Percentiles rank a stretch among this genome's conserved stretches.
phyloP scores from a whole-genome alignment of 2,113 vertebrate genomes.

The Sterna hirundo region DNA sequence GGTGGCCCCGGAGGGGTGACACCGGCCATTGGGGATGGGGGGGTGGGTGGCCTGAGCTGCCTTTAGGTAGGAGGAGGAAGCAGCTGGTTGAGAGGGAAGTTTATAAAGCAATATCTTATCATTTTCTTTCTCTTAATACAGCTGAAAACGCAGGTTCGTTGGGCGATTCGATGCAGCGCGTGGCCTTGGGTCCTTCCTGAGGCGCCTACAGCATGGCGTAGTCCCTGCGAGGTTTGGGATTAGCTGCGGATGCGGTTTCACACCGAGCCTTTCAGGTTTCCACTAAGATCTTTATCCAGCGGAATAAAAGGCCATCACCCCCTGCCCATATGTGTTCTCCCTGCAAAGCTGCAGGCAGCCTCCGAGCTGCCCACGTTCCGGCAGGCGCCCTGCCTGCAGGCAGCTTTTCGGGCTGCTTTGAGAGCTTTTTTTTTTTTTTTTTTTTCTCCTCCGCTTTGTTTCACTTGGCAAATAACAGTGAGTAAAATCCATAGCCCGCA shows the following conservation, averaged over 20 bases:
- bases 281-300: conserved; percentile 35
- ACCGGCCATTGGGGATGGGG: background rate
- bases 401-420: background rate
- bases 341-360: conserved; percentile 19
- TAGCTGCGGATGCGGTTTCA: conserved; percentile 11
- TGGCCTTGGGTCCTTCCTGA: background rate
- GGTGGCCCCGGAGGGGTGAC: rapidly evolving
- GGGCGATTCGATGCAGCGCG: background rate
- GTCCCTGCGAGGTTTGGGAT: background rate
- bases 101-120: background rate
- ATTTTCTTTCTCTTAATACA: background rate
- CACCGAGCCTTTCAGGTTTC: background rate
- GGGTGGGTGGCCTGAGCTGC: background rate
- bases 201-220: background rate
- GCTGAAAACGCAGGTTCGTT: background rate
- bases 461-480: background rate
- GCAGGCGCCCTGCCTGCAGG: background rate
- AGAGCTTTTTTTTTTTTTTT: background rate
- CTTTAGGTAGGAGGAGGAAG: background rate
- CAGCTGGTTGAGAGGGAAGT: background rate
- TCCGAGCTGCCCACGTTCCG: conserved; percentile 7
- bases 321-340: conserved; percentile 44
- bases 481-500: background rate
- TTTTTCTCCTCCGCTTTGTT: background rate
- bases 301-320: conserved; percentile 36